phyloP scores from a whole-genome alignment of 2,888 invertebrate genomes.

The Archips xylosteana region DNA sequence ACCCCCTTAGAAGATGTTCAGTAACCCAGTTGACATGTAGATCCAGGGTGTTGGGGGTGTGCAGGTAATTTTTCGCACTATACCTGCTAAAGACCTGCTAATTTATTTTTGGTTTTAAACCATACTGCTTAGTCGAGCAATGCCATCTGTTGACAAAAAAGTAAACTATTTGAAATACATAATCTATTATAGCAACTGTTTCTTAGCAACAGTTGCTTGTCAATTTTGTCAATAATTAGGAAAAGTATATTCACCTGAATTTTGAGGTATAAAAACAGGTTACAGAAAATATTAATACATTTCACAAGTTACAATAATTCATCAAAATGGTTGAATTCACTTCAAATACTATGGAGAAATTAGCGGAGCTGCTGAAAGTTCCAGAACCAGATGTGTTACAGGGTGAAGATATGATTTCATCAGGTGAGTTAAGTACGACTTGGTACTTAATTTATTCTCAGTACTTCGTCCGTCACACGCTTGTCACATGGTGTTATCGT shows the following conservation, averaged over 20 bases:
- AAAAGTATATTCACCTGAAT: background rate
- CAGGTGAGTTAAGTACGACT: no score
- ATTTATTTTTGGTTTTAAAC: no score
- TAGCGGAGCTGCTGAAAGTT: constrained; percentile 66
- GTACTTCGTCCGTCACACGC: no score
- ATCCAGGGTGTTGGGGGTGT: no score
- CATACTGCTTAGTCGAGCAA: no score
- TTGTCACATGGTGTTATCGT: no score
- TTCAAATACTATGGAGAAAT: constrained; percentile 63
- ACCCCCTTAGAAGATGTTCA: no score
- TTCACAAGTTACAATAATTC: constrained; percentile 16
- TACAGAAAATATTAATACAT: background rate
- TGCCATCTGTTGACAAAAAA: constrained; percentile 1
- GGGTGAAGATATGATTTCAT: constrained; percentile 68
- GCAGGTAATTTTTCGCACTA: no score
- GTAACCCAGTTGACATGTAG: no score
- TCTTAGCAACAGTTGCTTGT: constrained; percentile 8
- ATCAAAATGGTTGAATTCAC: constrained; percentile 66
- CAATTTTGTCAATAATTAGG: constrained; percentile 31
- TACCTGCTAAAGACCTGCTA: no score
- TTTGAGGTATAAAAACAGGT: background rate
- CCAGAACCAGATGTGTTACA: constrained; percentile 78
- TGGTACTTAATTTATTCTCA: no score
- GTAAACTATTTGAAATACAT: background rate
- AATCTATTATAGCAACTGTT: constrained; percentile 4